A percentile compares a stretch with the other conserved stretches of the same genome.
Conservation (phyloP, 2,797 vertebrate species). For the Rousettus madagascariensis region DNA sequence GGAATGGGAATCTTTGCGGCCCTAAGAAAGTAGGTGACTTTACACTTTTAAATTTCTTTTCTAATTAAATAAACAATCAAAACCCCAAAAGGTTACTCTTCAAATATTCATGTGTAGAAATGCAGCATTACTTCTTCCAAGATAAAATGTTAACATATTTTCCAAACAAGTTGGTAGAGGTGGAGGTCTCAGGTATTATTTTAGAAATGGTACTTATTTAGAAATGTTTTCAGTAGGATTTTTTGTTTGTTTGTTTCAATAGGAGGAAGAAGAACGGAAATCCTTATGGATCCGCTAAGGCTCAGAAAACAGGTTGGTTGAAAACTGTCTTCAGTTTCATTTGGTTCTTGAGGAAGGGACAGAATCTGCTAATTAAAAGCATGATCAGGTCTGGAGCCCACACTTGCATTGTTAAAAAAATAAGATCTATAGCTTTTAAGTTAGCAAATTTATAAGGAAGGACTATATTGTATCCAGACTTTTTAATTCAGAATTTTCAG, state of each 20-base stretch:
- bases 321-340: not conserved
- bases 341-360: not conserved
- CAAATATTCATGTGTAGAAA: not conserved
- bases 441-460: not conserved
- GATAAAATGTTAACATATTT: not conserved
- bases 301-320: slow-evolving; percentile 87
- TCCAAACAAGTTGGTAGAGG: not conserved
- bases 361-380: not conserved
- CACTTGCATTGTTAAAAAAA: not conserved
- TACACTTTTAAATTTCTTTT: not conserved
- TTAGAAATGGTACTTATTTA: not conserved
- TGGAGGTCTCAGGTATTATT: not conserved
- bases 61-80: not conserved
- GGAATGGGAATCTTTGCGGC: slow-evolving; percentile 82
- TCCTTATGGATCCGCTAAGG: slow-evolving; percentile 84
- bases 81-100: not conserved
- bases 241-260: slow-evolving; percentile 39
- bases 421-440: not conserved
- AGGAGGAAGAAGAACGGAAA: slow-evolving; percentile 89
- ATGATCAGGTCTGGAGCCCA: not conserved
- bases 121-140: not conserved
- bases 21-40: slow-evolving; percentile 83
- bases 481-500: not conserved
- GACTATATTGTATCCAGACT: not conserved
- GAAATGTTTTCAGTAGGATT: slow-evolving; percentile 26